Conservation (phyloP, 1,140 invertebrate genomes). For the Apis dorsata region DNA sequence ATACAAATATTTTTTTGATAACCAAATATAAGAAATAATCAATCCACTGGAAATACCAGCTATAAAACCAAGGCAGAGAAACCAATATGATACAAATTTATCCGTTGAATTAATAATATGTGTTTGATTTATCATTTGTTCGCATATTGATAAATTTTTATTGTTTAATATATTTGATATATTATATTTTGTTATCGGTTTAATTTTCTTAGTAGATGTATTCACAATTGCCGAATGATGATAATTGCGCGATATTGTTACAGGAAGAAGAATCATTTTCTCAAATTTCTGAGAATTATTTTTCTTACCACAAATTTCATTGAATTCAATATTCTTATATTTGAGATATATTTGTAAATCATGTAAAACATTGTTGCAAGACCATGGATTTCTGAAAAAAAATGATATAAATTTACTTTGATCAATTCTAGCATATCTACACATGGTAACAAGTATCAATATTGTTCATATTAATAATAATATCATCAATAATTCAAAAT, state of each 20-base stretch:
- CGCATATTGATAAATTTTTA: not conserved
- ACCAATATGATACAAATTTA: slow-evolving; percentile 67
- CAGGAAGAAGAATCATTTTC: slow-evolving; percentile 64
- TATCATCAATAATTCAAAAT: not conserved
- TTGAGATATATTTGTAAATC: slow-evolving; percentile 59
- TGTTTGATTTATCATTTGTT: not conserved
- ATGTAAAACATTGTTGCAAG: slow-evolving; percentile 63
- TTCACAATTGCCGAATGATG: slow-evolving; percentile 13
- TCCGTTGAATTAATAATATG: not conserved
- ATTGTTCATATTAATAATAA: not conserved
- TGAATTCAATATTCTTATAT: slow-evolving; percentile 46
- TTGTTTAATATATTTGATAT: not conserved
- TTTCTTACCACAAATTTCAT: slow-evolving; percentile 54
- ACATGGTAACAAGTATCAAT: not conserved
- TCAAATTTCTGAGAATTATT: slow-evolving; percentile 61
- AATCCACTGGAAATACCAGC: slow-evolving; percentile 67
- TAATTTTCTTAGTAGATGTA: not conserved
- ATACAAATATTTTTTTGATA: slow-evolving; percentile 59
- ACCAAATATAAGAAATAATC: slow-evolving; percentile 69
- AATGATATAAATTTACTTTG: not conserved
- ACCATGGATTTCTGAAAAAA: slow-evolving; percentile 71
- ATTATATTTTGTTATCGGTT: slow-evolving; percentile 15
- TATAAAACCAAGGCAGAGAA: slow-evolving; percentile 69
- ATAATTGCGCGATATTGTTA: slow-evolving; percentile 33
- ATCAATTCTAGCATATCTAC: not conserved